Evolutionary conservation across 1,140 invertebrate genomes (phyloP).

Genomic region (Elysia chlorotica): DNA sequence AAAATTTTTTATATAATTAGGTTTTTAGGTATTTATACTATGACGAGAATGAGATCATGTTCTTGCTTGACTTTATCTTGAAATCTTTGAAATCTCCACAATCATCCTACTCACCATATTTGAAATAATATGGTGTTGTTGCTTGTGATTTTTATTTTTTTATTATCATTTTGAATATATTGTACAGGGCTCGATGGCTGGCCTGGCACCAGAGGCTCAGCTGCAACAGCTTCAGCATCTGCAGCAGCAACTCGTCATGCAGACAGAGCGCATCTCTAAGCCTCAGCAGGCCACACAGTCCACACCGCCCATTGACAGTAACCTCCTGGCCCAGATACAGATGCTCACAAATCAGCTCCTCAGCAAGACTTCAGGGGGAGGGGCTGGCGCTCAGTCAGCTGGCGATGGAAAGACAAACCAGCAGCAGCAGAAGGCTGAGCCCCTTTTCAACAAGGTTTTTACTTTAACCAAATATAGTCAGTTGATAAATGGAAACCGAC

Average conservation of each 20-base stretch:
- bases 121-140: too few species aligned
- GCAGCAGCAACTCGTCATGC: slow-evolving; percentile 58
- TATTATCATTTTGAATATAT: too few species aligned
- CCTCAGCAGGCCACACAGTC: slow-evolving; percentile 33
- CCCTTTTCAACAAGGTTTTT: slow-evolving; percentile 61
- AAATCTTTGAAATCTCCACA: too few species aligned
- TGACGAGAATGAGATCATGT: too few species aligned
- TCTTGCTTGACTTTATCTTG: too few species aligned
- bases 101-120: too few species aligned
- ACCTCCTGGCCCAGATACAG: slow-evolving; percentile 60
- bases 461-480: too few species aligned
- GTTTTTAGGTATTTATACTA: too few species aligned
- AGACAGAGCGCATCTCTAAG: slow-evolving; percentile 53
- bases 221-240: slow-evolving; percentile 59
- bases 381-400: background rate
- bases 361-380: slow-evolving; percentile 35
- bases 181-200: slow-evolving; percentile 38
- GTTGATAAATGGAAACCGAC: too few species aligned
- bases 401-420: too few species aligned
- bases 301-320: slow-evolving; percentile 54
- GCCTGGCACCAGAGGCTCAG: slow-evolving; percentile 55
- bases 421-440: slow-evolving; percentile 41
- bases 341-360: slow-evolving; percentile 59
- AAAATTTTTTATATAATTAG: too few species aligned
- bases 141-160: too few species aligned